These are phyloP conservation scores for Crossaster papposus DNA, from an alignment of 53 echinoderm and acorn worm species.

Conservation along the genomic window DNA sequence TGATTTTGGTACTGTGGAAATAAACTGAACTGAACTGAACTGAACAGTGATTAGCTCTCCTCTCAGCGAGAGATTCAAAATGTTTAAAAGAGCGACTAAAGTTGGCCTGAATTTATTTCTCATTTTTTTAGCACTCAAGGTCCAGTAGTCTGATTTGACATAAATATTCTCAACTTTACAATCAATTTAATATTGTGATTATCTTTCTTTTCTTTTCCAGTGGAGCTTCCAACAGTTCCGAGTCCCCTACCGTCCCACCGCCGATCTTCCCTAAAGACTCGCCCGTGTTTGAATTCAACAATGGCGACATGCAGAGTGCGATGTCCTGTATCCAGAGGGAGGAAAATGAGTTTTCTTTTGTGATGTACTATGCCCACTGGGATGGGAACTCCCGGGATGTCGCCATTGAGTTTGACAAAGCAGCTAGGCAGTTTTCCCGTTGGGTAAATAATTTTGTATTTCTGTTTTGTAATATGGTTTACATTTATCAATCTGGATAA, in stretches of 20 bases:
- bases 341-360: conserved; percentile 77
- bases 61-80: no score
- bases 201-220: conserved; percentile 14
- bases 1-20: no score
- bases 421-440: conserved; percentile 65
- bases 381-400: conserved; percentile 86
- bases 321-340: conserved; percentile 56
- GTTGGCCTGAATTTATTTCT: no score
- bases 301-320: conserved; percentile 75
- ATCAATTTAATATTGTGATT: not conserved
- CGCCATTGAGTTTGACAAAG: conserved; percentile 81
- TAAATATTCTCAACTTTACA: not conserved
- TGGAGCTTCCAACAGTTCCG: conserved; percentile 48
- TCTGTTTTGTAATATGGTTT: no score
- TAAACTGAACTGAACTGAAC: no score
- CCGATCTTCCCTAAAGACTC: conserved; percentile 73
- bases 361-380: conserved; percentile 99
- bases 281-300: conserved; percentile 71
- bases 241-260: conserved; percentile 60
- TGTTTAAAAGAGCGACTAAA: no score
- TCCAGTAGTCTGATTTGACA: no score
- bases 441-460: conserved; percentile 53
- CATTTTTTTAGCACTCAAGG: no score
- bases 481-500: no score
- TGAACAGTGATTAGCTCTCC: no score